Percentiles rank a stretch among this genome's conserved stretches.
Conservation (phyloP, 2,888 invertebrate species). For the Melanchra persicariae region DNA sequence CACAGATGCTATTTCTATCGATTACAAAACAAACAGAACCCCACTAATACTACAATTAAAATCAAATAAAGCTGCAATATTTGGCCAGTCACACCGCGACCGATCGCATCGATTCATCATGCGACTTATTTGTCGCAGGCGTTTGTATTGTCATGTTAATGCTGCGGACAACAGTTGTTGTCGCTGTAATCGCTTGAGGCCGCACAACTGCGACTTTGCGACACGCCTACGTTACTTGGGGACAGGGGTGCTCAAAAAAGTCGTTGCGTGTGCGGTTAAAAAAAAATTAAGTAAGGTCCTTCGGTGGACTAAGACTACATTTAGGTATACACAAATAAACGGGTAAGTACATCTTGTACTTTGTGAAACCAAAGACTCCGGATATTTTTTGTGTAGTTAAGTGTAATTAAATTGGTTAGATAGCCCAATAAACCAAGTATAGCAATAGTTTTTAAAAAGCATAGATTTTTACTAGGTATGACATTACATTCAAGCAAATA, state of each 20-base stretch:
- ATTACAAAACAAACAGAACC: constrained; percentile 31
- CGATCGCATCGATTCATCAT: constrained; percentile 64
- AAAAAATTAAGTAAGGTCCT: too few relatives aligned
- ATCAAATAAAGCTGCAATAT: constrained; percentile 52
- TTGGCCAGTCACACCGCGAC: constrained; percentile 56
- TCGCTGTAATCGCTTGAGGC: constrained; percentile 63
- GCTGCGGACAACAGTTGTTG: constrained; percentile 65
- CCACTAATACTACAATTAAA: constrained; percentile 54
- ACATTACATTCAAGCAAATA: too few relatives aligned
- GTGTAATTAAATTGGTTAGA: too few relatives aligned
- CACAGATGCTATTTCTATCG: constrained; percentile 32
- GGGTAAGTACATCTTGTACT: background rate
- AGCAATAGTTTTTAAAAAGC: too few relatives aligned
- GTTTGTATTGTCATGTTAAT: constrained; percentile 67
- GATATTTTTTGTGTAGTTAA: too few relatives aligned
- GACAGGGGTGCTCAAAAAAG: constrained; percentile 4
- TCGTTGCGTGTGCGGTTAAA: background rate
- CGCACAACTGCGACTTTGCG: constrained; percentile 60
- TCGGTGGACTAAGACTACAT: too few relatives aligned
- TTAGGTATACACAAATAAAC: too few relatives aligned
- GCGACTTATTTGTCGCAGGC: constrained; percentile 61
- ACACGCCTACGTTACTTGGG: constrained; percentile 71
- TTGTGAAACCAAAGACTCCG: too few relatives aligned
- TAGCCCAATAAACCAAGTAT: too few relatives aligned
- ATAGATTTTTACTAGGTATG: too few relatives aligned